phyloP scores from a whole-genome alignment of 2,113 vertebrate genomes.

The Gambusia affinis region DNA sequence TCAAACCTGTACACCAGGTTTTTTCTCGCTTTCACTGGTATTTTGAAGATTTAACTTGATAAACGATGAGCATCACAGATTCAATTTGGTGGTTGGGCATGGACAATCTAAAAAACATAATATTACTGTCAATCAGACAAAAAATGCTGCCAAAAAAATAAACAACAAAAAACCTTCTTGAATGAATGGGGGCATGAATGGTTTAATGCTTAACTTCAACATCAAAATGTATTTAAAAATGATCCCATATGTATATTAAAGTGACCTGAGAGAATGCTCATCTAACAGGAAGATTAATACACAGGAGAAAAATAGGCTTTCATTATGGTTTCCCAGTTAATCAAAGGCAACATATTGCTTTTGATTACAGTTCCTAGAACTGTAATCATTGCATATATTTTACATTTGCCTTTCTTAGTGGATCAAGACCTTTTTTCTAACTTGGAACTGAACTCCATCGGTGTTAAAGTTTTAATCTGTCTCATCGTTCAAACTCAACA shows the following conservation, averaged over 20 bases:
- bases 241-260: not conserved
- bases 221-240: not conserved
- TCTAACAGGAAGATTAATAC: no score
- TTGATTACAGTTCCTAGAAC: not conserved
- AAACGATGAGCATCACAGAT: not conserved
- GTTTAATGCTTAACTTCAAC: not conserved
- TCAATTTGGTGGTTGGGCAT: no score
- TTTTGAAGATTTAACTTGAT: not conserved
- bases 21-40: not conserved
- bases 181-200: not conserved
- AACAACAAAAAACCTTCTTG: not conserved
- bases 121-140: no score
- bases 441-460: no score
- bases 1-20: not conserved
- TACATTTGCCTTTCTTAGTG: no score
- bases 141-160: not conserved
- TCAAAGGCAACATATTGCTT: not conserved
- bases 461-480: no score
- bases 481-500: no score
- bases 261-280: not conserved
- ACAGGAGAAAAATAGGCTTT: no score
- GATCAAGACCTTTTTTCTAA: no score
- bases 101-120: no score
- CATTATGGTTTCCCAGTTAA: not conserved
- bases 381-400: no score